Evolutionary conservation across 2,888 invertebrate species (phyloP).

Genomic region (Ochlodes sylvanus): DNA sequence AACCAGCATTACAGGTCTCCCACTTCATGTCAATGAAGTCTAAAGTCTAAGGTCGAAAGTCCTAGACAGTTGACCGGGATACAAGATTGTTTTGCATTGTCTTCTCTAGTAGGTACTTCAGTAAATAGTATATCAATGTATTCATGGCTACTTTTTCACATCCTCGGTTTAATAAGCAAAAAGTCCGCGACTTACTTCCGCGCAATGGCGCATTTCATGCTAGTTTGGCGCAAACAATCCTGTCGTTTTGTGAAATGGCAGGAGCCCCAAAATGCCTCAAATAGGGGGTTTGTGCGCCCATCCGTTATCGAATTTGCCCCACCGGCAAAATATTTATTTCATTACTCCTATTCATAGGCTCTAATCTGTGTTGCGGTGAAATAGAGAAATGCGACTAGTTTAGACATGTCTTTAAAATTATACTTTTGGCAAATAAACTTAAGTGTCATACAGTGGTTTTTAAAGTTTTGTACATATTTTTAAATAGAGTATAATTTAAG

Average conservation of each 20-base stretch:
- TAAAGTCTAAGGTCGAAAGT: too few species aligned
- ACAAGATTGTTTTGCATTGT: too few species aligned
- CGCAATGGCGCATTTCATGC: conserved; percentile 71
- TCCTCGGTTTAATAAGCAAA: conserved; percentile 17
- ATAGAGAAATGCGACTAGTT: conserved; percentile 41
- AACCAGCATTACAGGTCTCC: too few species aligned
- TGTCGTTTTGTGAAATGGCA: conserved; percentile 74
- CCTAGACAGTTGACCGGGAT: too few species aligned
- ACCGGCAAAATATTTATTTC: conserved; percentile 85
- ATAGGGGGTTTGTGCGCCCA: conserved; percentile 76
- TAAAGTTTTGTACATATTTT: too few species aligned
- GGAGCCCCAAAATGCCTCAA: conserved; percentile 52
- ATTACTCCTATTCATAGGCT: conserved; percentile 83
- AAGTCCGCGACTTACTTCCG: conserved; percentile 57
- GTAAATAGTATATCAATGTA: too few species aligned
- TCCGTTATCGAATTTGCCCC: conserved; percentile 77
- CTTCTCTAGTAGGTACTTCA: too few species aligned
- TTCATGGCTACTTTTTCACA: conserved; percentile 23
- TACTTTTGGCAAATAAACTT: too few species aligned
- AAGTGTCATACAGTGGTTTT: too few species aligned
- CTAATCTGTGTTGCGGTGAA: conserved; percentile 72
- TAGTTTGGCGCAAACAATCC: conserved; percentile 73
- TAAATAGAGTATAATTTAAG: too few species aligned
- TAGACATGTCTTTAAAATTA: conserved; percentile 10
- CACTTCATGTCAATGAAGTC: too few species aligned